A percentile compares a stretch with the other conserved stretches of the same genome.
These are phyloP conservation scores for Amblyjoppa proteus DNA, from an alignment of 2,888 invertebrate genomes.

Conservation along the genomic window DNA sequence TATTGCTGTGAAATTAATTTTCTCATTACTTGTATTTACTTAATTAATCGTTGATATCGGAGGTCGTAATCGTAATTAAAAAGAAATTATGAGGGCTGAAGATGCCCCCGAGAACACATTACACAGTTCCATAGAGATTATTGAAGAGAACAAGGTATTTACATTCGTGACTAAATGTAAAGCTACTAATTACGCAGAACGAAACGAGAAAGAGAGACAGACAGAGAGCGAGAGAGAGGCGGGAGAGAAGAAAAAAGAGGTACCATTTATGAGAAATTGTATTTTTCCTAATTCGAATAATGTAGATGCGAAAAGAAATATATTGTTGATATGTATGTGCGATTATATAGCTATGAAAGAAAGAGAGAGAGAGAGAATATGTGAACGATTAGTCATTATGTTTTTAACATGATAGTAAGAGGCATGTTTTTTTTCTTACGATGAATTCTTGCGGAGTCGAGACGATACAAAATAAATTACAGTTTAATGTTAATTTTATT, in stretches of 20 bases:
- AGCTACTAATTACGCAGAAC: constrained; percentile 4
- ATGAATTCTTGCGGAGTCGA: constrained; percentile 47
- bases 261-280: constrained; percentile 61
- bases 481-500: constrained; percentile 45
- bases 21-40: constrained; percentile 36
- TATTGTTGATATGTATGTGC: constrained; percentile 46
- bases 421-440: constrained; percentile 46
- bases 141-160: constrained; percentile 25
- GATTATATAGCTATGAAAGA: constrained; percentile 29
- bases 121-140: constrained; percentile 59
- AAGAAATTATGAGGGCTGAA: background rate
- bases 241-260: constrained; percentile 3
- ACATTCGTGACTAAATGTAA: background rate
- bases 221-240: background rate
- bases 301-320: constrained; percentile 28
- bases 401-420: constrained; percentile 61
- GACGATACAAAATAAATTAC: constrained; percentile 57
- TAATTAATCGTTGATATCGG: constrained; percentile 23
- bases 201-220: background rate
- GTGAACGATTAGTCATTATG: constrained; percentile 64
- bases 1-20: constrained; percentile 47
- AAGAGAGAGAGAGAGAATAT: constrained; percentile 37
- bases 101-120: constrained; percentile 9
- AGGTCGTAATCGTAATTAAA: background rate
- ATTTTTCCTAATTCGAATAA: constrained; percentile 65